phyloP scores from a whole-genome alignment of 2,888 invertebrate genomes.

The Polyommatus icarus region DNA sequence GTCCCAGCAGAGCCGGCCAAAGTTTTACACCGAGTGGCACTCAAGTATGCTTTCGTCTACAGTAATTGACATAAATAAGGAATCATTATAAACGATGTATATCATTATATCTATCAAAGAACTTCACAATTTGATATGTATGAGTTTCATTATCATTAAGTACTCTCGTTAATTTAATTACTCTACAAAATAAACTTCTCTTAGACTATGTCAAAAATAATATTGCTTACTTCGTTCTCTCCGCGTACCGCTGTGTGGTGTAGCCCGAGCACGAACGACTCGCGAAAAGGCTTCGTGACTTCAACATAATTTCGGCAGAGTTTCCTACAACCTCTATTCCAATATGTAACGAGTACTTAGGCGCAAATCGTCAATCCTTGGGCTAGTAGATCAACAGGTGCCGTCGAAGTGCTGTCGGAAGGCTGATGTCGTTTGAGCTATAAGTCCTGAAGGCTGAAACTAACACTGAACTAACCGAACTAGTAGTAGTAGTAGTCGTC shows the following conservation, averaged over 20 bases:
- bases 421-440: conserved; percentile 32
- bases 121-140: conserved; percentile 73
- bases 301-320: neutral
- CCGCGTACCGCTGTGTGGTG: neutral
- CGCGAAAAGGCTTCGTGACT: neutral
- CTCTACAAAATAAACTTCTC: conserved; percentile 58
- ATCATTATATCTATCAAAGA: conserved; percentile 56
- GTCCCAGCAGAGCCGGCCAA: neutral
- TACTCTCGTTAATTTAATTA: conserved; percentile 42
- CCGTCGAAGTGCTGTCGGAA: conserved; percentile 29
- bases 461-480: conserved; percentile 34
- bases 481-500: conserved; percentile 48
- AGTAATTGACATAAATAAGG: conserved; percentile 79
- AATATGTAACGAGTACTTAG: neutral
- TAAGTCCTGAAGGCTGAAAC: conserved; percentile 30
- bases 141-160: conserved; percentile 55
- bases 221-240: conserved; percentile 51
- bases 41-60: conserved; percentile 48
- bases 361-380: neutral
- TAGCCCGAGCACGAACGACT: neutral
- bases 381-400: conserved; percentile 11
- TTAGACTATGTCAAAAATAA: conserved; percentile 53
- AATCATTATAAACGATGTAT: conserved; percentile 63
- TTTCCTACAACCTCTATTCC: neutral
- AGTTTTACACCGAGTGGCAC: conserved; percentile 5